These are phyloP conservation scores for Pachycephus smyrnensis DNA, from an alignment of 2,888 invertebrate species.

Conservation along the genomic window DNA sequence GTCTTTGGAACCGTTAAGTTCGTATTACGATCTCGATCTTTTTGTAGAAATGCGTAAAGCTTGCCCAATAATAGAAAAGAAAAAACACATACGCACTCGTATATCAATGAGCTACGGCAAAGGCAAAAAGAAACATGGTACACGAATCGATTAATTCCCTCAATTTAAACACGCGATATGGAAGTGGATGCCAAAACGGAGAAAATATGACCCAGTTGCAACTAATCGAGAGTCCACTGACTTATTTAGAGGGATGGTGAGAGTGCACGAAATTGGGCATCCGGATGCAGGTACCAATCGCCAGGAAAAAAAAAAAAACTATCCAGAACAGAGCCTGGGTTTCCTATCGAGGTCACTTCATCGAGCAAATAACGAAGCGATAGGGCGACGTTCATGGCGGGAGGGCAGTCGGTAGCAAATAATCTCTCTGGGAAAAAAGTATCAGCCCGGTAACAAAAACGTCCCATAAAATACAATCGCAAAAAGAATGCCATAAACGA, in stretches of 20 bases:
- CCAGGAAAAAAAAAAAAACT: not conserved
- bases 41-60: not conserved
- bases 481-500: constrained; percentile 34
- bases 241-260: not conserved
- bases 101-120: not conserved
- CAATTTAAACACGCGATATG: not conserved
- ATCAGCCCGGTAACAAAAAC: constrained; percentile 13
- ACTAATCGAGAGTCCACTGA: not conserved
- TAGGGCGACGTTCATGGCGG: constrained; percentile 6
- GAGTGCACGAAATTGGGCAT: not conserved
- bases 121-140: not conserved
- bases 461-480: constrained; percentile 25
- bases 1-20: not conserved
- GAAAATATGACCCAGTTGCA: not conserved
- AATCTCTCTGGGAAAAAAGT: constrained; percentile 28
- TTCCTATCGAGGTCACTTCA: constrained; percentile 14
- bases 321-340: not conserved
- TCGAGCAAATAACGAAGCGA: constrained; percentile 14
- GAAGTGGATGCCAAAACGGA: not conserved
- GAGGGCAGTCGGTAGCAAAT: constrained; percentile 30
- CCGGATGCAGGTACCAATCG: not conserved
- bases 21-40: not conserved
- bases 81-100: not conserved
- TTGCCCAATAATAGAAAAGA: not conserved
- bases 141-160: not conserved